Evolutionary conservation across 1,140 invertebrate genomes (phyloP), one percentile per base, ranked within the genome.

Genomic region (Argopecten irradians): DNA sequence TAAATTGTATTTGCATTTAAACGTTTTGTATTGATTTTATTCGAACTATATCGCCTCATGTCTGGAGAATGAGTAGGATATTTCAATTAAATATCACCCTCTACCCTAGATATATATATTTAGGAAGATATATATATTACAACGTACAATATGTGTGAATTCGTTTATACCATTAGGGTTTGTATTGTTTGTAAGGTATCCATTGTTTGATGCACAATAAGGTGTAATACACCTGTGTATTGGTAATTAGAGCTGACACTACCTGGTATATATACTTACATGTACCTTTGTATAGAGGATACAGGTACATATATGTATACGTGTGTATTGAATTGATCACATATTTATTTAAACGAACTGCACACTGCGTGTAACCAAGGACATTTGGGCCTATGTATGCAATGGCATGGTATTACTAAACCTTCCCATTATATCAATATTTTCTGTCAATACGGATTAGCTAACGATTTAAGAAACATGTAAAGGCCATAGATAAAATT

Each of bases 1-100:
- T 71, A 71, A 71, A 71, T 71, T 71, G 55, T 71, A 71, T 71
- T 71, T 71, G 55, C 55, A 71, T 71, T 71, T 28, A 28, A 55
- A 71, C n/a, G 55, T 71, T 71, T 1, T 71, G 55, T 71, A 71
- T 71, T 71, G 55, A 71, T 71, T 71, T 71, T 71, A 28, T 28
- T 28, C 1, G 5, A 71, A 71, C 5, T n/a, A 0, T n/a, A n/a
- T 28, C 16, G 55, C 43, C 16, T 55, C 22, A 19, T 55, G 43
- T 55, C 16, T 3, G 16, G 2, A 11, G 7, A 19, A 71, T n/a
- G 5, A n/a, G n/a, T n/a, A n/a, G n/a, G n/a, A n/a, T n/a, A n/a
- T n/a, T n/a, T n/a, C n/a, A n/a, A n/a, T n/a, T n/a, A n/a, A n/a
- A n/a, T n/a, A n/a, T 71, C 1, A 71, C n/a, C 14, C n/a, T 71